Evolutionary conservation across 1,140 invertebrate species (phyloP).

Genomic region (Papilio xuthus): DNA sequence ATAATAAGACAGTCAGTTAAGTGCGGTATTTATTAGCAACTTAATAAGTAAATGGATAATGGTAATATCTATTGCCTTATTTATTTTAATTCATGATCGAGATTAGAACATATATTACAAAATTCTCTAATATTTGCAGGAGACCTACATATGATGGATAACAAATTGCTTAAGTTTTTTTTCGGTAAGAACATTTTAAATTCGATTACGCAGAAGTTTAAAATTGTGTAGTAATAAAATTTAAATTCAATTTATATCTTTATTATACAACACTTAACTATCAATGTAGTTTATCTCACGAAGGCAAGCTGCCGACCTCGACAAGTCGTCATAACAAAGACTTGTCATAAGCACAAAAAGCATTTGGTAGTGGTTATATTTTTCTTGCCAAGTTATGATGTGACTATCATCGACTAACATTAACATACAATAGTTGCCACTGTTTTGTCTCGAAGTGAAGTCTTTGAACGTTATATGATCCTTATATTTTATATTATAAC

Average conservation of each 20-base stretch:
- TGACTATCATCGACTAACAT: conserved; percentile 24
- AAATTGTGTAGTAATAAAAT: too few species aligned
- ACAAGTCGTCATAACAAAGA: conserved; percentile 19
- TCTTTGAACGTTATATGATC: conserved; percentile 21
- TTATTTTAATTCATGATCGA: neutral
- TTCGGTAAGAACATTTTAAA: too few species aligned
- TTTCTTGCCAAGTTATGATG: conserved; percentile 36
- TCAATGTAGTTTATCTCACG: conserved; percentile 15
- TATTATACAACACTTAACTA: neutral
- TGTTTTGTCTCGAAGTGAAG: conserved; percentile 16
- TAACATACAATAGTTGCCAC: conserved; percentile 30
- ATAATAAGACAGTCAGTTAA: neutral
- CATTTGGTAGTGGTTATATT: conserved; percentile 5
- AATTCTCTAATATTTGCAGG: too few species aligned
- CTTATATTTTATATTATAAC: neutral
- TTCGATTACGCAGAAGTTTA: too few species aligned
- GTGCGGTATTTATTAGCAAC: neutral
- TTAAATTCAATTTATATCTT: too few species aligned
- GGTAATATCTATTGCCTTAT: neutral
- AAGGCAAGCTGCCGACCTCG: conserved; percentile 22
- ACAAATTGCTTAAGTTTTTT: too few species aligned
- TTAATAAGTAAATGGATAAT: neutral
- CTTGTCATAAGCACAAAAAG: conserved; percentile 25
- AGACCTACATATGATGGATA: too few species aligned
- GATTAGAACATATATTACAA: too few species aligned